Conservation (phyloP, 2,113 vertebrate genomes). For the Anarhynchus alexandrinus region DNA sequence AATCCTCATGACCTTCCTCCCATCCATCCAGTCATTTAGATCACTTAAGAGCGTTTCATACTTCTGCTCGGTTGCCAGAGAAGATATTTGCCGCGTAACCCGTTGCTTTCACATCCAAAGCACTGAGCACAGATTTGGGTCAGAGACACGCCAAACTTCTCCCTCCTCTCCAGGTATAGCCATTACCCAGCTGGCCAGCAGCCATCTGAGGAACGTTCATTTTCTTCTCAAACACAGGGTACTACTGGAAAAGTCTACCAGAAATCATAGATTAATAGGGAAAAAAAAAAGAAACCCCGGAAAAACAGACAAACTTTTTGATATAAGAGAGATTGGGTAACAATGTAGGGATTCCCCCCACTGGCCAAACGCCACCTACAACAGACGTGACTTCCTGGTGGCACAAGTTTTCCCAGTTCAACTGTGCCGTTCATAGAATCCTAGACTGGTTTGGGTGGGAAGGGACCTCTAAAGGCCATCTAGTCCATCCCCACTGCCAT, state of each 20-base stretch:
- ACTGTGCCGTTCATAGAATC: not conserved
- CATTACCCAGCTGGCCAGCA: not conserved
- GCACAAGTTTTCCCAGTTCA: not conserved
- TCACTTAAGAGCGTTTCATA: not conserved
- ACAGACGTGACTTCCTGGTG: not conserved
- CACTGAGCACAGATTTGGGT: not conserved
- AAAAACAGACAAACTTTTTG: not conserved
- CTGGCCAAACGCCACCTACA: not conserved
- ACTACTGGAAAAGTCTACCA: not conserved
- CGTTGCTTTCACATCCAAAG: not conserved
- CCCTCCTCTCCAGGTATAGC: not conserved
- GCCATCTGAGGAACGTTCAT: not conserved
- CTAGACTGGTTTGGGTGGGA: not conserved
- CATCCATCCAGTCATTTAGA: not conserved
- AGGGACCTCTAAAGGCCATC: no score
- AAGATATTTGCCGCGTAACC: not conserved
- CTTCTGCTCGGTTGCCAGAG: not conserved
- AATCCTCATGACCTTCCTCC: not conserved
- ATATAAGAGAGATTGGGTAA: accelerated
- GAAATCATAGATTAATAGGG: not conserved
- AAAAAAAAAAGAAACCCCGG: not conserved
- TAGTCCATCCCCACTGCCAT: not conserved
- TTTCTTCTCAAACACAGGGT: not conserved
- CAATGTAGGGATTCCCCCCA: not conserved
- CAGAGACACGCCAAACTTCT: not conserved